Conservation (phyloP, 2,113 vertebrate species). For the Alectura lathami region DNA sequence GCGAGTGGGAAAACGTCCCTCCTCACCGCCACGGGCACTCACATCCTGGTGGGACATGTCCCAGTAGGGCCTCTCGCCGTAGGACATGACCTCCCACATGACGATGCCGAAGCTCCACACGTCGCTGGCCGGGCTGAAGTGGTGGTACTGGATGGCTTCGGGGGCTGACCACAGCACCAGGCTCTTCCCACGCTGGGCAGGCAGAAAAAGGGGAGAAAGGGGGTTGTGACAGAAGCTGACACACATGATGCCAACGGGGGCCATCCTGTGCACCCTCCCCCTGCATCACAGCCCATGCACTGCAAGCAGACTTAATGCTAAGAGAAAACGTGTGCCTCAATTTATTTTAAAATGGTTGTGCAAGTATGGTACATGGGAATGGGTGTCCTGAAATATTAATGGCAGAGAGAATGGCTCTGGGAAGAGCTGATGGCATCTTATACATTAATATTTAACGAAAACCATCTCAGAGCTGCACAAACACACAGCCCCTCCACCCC, state of each 20-base stretch:
- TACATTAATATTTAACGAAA: slow-evolving; percentile 1
- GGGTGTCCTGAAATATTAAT: slow-evolving; percentile 6
- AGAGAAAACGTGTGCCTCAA: background rate
- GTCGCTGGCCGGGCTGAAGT: slow-evolving; percentile 92
- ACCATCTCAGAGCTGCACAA: background rate
- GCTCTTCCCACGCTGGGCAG: slow-evolving; percentile 84
- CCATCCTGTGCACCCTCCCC: background rate
- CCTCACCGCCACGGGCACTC: slow-evolving; percentile 66
- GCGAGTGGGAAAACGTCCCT: background rate
- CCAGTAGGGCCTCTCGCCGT: slow-evolving; percentile 97
- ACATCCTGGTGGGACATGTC: slow-evolving; percentile 98
- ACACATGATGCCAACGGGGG: background rate
- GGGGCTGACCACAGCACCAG: slow-evolving; percentile 93
- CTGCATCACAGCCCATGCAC: fast-evolving
- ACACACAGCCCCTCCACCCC: background rate
- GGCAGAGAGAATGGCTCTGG: background rate
- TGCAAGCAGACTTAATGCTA: background rate
- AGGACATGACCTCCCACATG: slow-evolving; percentile 99
- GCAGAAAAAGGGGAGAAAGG: background rate
- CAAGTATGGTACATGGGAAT: background rate
- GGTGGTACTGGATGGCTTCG: slow-evolving; percentile 90
- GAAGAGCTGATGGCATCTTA: slow-evolving; percentile 38
- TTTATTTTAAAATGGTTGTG: background rate
- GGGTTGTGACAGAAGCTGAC: background rate
- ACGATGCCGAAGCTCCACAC: slow-evolving; percentile 97